Base-by-base conservation (phyloP, 1,140 invertebrate genomes). In the Hyphantria cunea region DNA sequence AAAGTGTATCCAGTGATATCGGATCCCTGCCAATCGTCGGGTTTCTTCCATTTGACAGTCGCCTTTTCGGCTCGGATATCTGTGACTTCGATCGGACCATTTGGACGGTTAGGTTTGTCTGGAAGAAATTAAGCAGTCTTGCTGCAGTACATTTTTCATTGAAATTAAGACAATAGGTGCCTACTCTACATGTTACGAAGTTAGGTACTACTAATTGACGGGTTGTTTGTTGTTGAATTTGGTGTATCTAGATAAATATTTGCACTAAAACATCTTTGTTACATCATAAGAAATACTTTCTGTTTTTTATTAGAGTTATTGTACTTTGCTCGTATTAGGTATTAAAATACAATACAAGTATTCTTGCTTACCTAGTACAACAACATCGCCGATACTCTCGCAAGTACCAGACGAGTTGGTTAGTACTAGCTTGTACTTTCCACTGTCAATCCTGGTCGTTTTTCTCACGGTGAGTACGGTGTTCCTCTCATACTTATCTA, bases 1-100 rank as follows among this genome's bases (percentile, higher is more conserved):
- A 99, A 92, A 0, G 98, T 95, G 87, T 99, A 99, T 41, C 98
- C 98, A 55, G 96, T 97, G 61, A 99, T 95, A 45, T 97, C 96
- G 25, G 94, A 95, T 51, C 98, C 99, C 66, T 99, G 97, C 87
- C 96, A 95, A 82, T 99, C 99, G 68, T 96, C 95, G 3, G 99
- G 99, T 86, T 95, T 95, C 70, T 97, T 94, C 99, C 99, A 99
- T 83, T 96, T 95, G 41, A 99, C 94, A 49, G 95, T 98, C n/a
- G 97, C 95, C 78, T 97, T 97, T 80, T 98, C 95, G 8, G 97
- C 94, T 14, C 97, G 93, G 6, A 99, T 94, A 87, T 99, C 98
- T 69, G 95, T 94, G 0, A 96, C 93, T 76, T 96, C 95, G 17
- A 99, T 92, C 12, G 97, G 97, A 60, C 97, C 97, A 60, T 93